Conservation (phyloP, 2,888 invertebrate genomes). For the Antheraea yamamai region DNA sequence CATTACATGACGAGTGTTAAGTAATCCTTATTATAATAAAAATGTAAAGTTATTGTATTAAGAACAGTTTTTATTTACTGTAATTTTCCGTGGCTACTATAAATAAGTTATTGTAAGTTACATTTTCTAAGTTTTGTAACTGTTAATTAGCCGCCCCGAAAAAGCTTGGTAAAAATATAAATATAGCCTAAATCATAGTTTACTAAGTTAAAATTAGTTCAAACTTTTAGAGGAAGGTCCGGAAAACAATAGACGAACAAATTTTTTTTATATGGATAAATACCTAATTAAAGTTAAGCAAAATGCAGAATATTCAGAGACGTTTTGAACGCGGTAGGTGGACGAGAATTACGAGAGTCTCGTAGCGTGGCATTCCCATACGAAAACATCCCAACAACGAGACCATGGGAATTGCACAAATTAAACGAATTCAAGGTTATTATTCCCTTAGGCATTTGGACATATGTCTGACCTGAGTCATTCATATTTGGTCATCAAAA, state of each 20-base stretch:
- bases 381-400: constrained; percentile 50
- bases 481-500: not conserved
- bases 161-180: no score
- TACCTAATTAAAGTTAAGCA: constrained; percentile 14
- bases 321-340: constrained; percentile 53
- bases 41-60: no score
- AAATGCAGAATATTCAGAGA: constrained; percentile 46
- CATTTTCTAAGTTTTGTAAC: no score
- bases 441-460: constrained; percentile 23
- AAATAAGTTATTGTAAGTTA: no score
- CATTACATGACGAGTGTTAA: no score
- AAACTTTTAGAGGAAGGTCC: no score
- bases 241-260: not conserved
- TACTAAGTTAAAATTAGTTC: no score
- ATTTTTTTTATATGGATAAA: not conserved
- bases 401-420: constrained; percentile 70
- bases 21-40: no score
- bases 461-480: constrained; percentile 31
- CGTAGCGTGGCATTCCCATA: constrained; percentile 57
- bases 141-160: no score
- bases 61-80: no score
- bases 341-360: constrained; percentile 46
- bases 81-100: no score
- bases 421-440: constrained; percentile 47
- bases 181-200: no score